Conservation (phyloP, 2,797 vertebrate genomes). For the Karalla daura region DNA sequence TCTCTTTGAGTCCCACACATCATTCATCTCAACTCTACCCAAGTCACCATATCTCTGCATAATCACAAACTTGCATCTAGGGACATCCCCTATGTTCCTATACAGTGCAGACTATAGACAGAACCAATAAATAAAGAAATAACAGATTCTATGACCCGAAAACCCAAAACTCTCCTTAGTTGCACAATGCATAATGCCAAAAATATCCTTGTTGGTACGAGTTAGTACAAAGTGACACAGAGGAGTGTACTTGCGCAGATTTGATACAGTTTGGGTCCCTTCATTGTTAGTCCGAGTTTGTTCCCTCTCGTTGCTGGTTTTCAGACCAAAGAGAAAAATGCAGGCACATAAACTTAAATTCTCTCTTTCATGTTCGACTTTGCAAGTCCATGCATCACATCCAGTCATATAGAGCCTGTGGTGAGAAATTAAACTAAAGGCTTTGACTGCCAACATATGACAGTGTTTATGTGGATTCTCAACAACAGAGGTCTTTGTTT, state of each 20-base stretch:
- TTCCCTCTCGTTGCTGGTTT: background rate
- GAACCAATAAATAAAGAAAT: background rate
- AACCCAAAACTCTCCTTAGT: background rate
- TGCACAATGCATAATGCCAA: background rate
- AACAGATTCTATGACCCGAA: background rate
- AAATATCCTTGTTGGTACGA: no score
- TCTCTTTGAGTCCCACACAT: background rate
- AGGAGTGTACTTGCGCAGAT: background rate
- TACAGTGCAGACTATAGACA: background rate
- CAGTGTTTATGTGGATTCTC: conserved; percentile 30
- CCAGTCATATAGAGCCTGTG: conserved; percentile 14
- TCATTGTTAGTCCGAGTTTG: background rate
- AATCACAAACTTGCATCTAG: background rate
- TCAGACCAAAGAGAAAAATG: conserved; percentile 33
- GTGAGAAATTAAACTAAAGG: conserved; percentile 13
- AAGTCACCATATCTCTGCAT: background rate
- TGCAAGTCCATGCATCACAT: conserved; percentile 24
- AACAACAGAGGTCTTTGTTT: conserved; percentile 5
- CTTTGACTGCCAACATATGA: conserved; percentile 39
- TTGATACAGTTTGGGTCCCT: background rate
- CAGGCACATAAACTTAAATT: conserved; percentile 22
- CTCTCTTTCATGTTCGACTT: conserved; percentile 28
- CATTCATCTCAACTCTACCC: background rate
- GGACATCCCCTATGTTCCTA: background rate
- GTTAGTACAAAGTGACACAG: background rate